These are phyloP conservation scores for Sceloporus tristichus DNA, from an alignment of 2,113 vertebrate species.

Conservation along the genomic window DNA sequence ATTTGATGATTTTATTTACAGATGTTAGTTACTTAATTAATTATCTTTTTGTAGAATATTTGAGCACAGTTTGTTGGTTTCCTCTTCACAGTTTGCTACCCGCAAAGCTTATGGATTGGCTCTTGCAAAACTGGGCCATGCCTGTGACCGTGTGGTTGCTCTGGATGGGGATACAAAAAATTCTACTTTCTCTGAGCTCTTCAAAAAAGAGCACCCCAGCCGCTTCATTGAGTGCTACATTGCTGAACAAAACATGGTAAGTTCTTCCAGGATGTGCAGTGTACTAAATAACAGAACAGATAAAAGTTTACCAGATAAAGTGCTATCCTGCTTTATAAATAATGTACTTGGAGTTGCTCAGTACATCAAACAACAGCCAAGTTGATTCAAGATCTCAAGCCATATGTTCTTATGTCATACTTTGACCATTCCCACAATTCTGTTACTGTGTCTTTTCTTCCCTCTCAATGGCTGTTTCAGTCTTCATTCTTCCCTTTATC, in stretches of 20 bases:
- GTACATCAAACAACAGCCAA: neutral
- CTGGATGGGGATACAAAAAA: slow-evolving; percentile 96
- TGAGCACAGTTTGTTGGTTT: neutral
- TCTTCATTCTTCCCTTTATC: neutral
- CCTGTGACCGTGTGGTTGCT: slow-evolving; percentile 88
- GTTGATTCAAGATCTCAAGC: neutral
- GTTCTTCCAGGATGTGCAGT: neutral
- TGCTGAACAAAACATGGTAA: slow-evolving; percentile 96
- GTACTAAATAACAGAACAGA: neutral
- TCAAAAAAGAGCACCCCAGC: slow-evolving; percentile 93
- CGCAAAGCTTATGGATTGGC: slow-evolving; percentile 93
- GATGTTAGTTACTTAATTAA: slow-evolving; percentile 3
- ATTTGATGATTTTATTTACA: neutral
- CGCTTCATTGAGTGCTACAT: slow-evolving; percentile 96
- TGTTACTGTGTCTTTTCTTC: neutral
- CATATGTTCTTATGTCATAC: neutral
- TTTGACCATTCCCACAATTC: neutral
- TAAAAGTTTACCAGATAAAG: neutral
- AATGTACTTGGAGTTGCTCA: neutral
- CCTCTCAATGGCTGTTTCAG: neutral
- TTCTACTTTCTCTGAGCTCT: slow-evolving; percentile 92
- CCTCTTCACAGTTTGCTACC: slow-evolving; percentile 84
- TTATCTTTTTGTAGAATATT: neutral
- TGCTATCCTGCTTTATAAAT: neutral
- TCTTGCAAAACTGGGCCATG: slow-evolving; percentile 90